Conservation (phyloP, 2,888 invertebrate genomes). For the Drosophila picticornis region DNA sequence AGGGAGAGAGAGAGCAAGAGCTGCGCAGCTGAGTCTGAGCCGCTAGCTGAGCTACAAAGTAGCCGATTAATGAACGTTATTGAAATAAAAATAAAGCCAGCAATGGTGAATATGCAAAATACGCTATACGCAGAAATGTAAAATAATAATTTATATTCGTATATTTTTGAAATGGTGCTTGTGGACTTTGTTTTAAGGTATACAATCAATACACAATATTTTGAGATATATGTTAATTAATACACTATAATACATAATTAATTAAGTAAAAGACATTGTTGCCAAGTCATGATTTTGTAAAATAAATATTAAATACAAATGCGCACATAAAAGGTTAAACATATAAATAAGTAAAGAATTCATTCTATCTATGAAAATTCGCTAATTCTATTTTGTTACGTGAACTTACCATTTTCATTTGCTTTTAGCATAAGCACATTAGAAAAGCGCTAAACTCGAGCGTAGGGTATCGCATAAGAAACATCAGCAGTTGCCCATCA, state of each 20-base stretch:
- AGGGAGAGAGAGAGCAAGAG: slow-evolving; percentile 14
- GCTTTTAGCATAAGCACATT: neutral
- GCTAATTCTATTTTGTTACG: neutral
- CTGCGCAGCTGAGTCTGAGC: slow-evolving; percentile 27
- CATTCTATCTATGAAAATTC: neutral
- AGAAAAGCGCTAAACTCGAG: neutral
- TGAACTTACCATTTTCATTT: neutral
- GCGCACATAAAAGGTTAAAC: neutral
- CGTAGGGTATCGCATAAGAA: slow-evolving; percentile 39
- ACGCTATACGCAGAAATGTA: slow-evolving; percentile 9
- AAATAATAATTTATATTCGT: neutral
- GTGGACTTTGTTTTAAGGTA: neutral
- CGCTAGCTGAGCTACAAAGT: slow-evolving; percentile 50
- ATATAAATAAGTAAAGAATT: neutral
- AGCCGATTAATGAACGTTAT: slow-evolving; percentile 48
- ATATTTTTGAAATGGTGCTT: neutral
- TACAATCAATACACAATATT: neutral
- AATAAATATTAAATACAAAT: neutral
- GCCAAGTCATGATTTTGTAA: neutral
- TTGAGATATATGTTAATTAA: neutral
- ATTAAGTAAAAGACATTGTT: neutral
- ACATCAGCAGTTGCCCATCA: slow-evolving; percentile 35
- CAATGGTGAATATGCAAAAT: slow-evolving; percentile 12
- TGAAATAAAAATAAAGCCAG: slow-evolving; percentile 9
- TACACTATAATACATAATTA: neutral